Percentiles rank a stretch among this genome's conserved stretches.
Evolutionary conservation across 2,113 vertebrate genomes (phyloP).

Genomic region (Melanerpes formicivorus): DNA sequence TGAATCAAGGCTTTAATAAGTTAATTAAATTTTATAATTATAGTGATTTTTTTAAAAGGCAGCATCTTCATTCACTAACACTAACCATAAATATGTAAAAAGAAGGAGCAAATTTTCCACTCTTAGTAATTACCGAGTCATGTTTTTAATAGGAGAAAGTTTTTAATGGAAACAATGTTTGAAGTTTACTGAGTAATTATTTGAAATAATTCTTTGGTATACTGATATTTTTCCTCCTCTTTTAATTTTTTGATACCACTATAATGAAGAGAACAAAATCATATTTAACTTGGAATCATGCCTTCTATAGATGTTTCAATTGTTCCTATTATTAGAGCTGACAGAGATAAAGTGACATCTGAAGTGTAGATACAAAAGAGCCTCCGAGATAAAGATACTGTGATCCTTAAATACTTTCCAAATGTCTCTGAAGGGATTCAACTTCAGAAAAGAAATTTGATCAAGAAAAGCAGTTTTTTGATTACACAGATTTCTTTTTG

Average conservation of each 20-base stretch:
- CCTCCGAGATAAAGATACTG: constrained; percentile 1
- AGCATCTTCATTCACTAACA: not conserved
- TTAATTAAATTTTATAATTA: constrained; percentile 9
- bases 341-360: constrained; percentile 41
- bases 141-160: not conserved
- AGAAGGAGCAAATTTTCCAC: not conserved
- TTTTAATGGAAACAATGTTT: not conserved
- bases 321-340: constrained; percentile 38
- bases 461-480: constrained; percentile 53
- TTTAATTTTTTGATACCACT: constrained; percentile 16
- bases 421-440: constrained; percentile 50
- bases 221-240: not conserved
- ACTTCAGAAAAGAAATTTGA: constrained; percentile 14
- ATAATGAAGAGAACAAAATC: constrained; percentile 44
- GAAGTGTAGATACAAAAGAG: not conserved
- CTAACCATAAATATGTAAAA: not conserved
- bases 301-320: constrained; percentile 18
- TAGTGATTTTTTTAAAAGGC: not conserved
- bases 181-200: not conserved
- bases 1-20: not conserved
- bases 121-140: not conserved
- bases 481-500: constrained; percentile 54
- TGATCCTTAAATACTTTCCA: constrained; percentile 62
- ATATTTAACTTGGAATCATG: constrained; percentile 35
- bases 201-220: constrained; percentile 3